Conservation (phyloP, 2,797 vertebrate species). For the Myripristis jacobus region DNA sequence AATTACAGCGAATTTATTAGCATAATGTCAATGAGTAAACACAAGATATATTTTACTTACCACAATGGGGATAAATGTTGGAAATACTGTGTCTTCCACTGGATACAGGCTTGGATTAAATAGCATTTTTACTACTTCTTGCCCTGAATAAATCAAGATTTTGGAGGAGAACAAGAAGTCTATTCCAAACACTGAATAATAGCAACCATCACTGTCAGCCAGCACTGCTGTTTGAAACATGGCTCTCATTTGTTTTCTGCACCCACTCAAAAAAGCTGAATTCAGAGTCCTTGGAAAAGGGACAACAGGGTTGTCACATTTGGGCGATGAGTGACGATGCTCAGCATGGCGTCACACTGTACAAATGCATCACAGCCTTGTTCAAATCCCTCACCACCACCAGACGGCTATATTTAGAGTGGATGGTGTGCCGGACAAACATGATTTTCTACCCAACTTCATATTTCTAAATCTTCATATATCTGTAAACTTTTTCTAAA, state of each 20-base stretch:
- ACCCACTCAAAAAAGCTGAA: neutral
- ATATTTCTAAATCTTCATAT: too few species aligned
- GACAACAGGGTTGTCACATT: neutral
- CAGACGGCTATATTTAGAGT: constrained; percentile 21
- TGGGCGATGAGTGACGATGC: neutral
- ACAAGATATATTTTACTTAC: too few species aligned
- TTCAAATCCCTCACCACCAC: constrained; percentile 2
- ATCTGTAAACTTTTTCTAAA: too few species aligned
- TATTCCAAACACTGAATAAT: neutral
- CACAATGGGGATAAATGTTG: too few species aligned
- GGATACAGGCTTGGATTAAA: neutral
- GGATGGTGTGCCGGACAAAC: neutral
- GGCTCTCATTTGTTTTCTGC: neutral
- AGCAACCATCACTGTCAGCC: neutral
- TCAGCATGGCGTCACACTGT: neutral
- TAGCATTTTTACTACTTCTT: neutral
- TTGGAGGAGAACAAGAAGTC: neutral
- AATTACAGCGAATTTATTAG: too few species aligned
- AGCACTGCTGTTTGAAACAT: neutral
- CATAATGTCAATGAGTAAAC: too few species aligned
- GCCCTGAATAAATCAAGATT: neutral
- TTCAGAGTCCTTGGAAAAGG: neutral
- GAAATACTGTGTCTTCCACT: too few species aligned
- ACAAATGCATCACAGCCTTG: neutral
- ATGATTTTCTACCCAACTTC: too few species aligned